These are phyloP conservation scores for Sinosuthora webbiana DNA, from an alignment of 2,113 vertebrate species.

Conservation along the genomic window DNA sequence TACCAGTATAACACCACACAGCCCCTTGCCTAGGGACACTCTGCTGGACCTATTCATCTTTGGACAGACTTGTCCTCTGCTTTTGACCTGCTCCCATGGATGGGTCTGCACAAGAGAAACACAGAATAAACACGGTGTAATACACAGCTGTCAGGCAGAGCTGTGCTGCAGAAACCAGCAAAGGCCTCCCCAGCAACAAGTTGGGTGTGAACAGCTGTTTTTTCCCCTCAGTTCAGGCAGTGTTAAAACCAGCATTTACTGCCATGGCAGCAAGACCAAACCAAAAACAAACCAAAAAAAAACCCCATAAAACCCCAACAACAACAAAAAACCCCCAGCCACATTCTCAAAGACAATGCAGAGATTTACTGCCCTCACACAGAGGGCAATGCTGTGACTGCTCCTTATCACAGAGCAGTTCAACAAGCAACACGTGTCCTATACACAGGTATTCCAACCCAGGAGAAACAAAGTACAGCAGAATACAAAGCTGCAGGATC, in stretches of 20 bases:
- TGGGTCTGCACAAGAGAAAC: background rate
- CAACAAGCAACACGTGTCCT: background rate
- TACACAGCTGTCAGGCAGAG: background rate
- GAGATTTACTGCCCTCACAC: background rate
- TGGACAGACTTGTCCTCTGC: background rate
- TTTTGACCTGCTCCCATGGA: background rate
- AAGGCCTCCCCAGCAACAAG: background rate
- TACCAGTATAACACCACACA: background rate
- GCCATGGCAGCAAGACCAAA: background rate
- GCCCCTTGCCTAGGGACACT: accelerated
- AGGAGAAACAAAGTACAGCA: background rate
- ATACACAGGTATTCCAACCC: accelerated
- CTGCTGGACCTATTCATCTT: background rate
- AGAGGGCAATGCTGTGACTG: background rate
- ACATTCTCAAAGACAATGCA: background rate
- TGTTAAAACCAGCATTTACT: background rate
- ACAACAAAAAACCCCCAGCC: background rate
- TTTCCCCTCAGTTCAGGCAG: background rate
- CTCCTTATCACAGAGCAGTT: background rate
- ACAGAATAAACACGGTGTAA: background rate
- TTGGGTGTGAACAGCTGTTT: background rate
- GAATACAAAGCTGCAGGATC: background rate
- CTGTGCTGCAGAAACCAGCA: background rate
- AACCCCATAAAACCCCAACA: too few species aligned
- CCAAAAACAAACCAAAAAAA: background rate